Evolutionary conservation across 2,113 vertebrate species (phyloP).

Genomic region (Benitochromis conjunctus): DNA sequence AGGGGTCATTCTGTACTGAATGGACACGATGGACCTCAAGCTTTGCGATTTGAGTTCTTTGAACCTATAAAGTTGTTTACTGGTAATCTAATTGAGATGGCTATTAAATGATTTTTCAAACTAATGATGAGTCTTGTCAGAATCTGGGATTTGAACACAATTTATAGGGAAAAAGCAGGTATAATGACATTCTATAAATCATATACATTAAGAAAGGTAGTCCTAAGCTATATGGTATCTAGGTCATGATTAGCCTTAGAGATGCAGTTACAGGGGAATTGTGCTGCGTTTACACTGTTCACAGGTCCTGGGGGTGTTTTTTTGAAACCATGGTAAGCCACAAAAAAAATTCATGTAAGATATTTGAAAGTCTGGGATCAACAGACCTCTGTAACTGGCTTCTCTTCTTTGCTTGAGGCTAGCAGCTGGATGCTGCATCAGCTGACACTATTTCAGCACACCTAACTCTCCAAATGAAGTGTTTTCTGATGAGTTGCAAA

Average conservation of each 20-base stretch:
- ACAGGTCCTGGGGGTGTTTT: not conserved
- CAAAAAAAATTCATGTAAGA: not conserved
- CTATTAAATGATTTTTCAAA: slow-evolving; percentile 72
- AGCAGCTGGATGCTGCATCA: not conserved
- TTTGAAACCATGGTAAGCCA: not conserved
- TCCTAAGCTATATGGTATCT: not conserved
- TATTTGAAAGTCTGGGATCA: not conserved
- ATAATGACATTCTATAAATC: not conserved
- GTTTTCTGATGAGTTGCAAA: not conserved
- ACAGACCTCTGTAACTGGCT: not conserved
- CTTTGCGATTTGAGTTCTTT: slow-evolving; percentile 55
- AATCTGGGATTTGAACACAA: not conserved
- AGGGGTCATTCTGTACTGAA: slow-evolving; percentile 27
- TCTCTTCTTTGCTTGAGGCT: not conserved
- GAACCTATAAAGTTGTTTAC: slow-evolving; percentile 62
- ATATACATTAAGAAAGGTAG: not conserved
- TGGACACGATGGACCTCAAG: slow-evolving; percentile 41
- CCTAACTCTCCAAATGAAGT: not conserved
- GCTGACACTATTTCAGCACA: not conserved
- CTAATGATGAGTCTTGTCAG: slow-evolving; percentile 44
- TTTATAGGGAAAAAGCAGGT: not conserved
- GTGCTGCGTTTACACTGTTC: not conserved
- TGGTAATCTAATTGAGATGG: slow-evolving; percentile 51
- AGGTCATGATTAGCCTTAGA: not conserved
- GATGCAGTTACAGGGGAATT: not conserved